A percentile compares a stretch with the other conserved stretches of the same genome.
These are phyloP conservation scores for Thripadectes ignobilis DNA, from an alignment of 2,797 vertebrate genomes.

Conservation along the genomic window DNA sequence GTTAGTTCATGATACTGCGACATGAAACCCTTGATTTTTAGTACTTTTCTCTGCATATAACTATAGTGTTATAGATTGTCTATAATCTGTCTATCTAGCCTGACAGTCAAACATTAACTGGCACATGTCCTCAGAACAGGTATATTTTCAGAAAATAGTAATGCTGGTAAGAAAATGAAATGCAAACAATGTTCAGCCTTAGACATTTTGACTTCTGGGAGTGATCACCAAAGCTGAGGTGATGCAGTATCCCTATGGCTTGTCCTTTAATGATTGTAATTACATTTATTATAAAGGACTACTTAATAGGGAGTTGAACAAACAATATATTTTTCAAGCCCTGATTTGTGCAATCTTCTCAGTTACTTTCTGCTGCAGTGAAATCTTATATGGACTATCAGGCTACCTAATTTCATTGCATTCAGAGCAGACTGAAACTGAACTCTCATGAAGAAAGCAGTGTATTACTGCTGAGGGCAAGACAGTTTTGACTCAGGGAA, in stretches of 20 bases:
- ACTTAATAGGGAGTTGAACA: background rate
- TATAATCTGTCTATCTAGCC: background rate
- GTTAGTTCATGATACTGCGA: fast-evolving
- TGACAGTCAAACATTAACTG: background rate
- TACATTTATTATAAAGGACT: background rate
- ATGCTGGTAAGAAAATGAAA: background rate
- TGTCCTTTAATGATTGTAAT: background rate
- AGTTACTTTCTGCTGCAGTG: background rate
- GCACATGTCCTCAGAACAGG: background rate
- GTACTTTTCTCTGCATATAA: background rate
- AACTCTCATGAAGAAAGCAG: background rate
- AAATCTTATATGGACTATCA: background rate
- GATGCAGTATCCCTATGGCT: background rate
- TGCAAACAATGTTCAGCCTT: background rate
- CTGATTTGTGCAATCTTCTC: background rate
- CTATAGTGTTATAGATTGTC: background rate
- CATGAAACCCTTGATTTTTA: background rate
- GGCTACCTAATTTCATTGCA: background rate
- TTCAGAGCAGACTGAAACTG: background rate
- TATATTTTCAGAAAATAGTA: background rate
- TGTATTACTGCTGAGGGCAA: background rate
- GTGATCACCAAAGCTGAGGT: background rate
- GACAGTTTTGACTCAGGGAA: background rate
- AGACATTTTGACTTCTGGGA: background rate
- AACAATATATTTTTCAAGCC: background rate